Conservation (phyloP, 2,888 invertebrate species). For the Hedychridium roseum region DNA sequence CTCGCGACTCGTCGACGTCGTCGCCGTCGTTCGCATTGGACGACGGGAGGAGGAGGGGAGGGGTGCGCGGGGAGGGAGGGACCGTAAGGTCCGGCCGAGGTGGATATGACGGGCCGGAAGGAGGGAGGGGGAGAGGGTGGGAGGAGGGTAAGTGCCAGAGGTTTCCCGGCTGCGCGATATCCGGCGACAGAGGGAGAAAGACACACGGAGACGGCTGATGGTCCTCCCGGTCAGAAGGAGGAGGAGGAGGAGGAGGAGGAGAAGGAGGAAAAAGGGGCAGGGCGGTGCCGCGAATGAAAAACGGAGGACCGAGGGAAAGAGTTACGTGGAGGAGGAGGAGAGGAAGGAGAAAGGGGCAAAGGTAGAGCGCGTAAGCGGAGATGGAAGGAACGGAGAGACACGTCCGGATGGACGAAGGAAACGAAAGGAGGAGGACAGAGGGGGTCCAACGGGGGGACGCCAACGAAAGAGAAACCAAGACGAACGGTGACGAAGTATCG, state of each 20-base stretch:
- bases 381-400: slow-evolving; percentile 7
- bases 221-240: slow-evolving; percentile 15
- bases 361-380: slow-evolving; percentile 12
- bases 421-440: not conserved
- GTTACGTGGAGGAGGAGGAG: slow-evolving; percentile 11
- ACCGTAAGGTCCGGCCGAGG: slow-evolving; percentile 23
- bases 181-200: slow-evolving; percentile 4
- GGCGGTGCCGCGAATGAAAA: not conserved
- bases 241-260: slow-evolving; percentile 12
- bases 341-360: slow-evolving; percentile 7
- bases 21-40: slow-evolving; percentile 64
- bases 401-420: not conserved
- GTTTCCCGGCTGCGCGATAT: slow-evolving; percentile 1
- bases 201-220: slow-evolving; percentile 17
- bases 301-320: slow-evolving; percentile 8
- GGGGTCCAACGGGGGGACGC: too few relatives aligned
- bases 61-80: slow-evolving; percentile 23
- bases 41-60: slow-evolving; percentile 15
- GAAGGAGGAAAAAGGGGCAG: slow-evolving; percentile 25
- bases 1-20: slow-evolving; percentile 66
- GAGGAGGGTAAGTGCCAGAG: slow-evolving; percentile 11
- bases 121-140: slow-evolving; percentile 23
- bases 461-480: not conserved
- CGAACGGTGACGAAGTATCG: not conserved
- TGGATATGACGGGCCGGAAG: slow-evolving; percentile 23